Base-by-base conservation (phyloP, 1,140 invertebrate genomes). In the Apis laboriosa region DNA sequence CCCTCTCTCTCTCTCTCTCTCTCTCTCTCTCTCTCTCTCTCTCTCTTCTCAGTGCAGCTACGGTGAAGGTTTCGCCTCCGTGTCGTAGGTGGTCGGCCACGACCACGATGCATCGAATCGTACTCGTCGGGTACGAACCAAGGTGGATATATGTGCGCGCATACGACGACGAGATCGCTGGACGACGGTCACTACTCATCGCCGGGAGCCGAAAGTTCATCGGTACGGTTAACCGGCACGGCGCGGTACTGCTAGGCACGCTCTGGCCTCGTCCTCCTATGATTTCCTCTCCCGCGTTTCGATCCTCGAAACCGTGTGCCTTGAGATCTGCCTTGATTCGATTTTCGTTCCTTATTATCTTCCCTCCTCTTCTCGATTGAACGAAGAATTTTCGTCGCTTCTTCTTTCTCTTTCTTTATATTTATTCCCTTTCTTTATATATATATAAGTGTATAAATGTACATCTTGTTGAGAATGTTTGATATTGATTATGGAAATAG, bases 11-110 rank as follows among this genome's bases (percentile, higher is more conserved):
- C 89, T 92, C 90, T 60, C 92, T 92, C 89, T 92, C 90, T 71
- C 79, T 58, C 90, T 71, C 79, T 58, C 90, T 92, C 89, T 71
- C 79, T 21, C 89, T 92, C 90, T 55, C 91, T 92, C 89, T 92
- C 89, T 71, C 79, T 60, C 90, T 92, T 89, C 12, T 60, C 80
- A 67, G 77, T 88, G 87, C 86, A 88, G 77, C 79, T 88, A 88
- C 87, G 87, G 87, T 88, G 87, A 88, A 88, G 84, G 87, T 86
- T 88, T 88, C 88, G 88, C 60, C 79, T 74, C 80, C 77, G 80
- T 88, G 86, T 88, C 87, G 80, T 88, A 88, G 87, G 87, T 88
- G 87, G 87, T 80, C 87, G 76, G 72, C 70, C 60, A 72, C 66
- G 87, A 81, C 79, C 71, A 82, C 81, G 77, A 66, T 79, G 58